Conservation (phyloP, 2,797 vertebrate species). For the Chloroceryle amazona region DNA sequence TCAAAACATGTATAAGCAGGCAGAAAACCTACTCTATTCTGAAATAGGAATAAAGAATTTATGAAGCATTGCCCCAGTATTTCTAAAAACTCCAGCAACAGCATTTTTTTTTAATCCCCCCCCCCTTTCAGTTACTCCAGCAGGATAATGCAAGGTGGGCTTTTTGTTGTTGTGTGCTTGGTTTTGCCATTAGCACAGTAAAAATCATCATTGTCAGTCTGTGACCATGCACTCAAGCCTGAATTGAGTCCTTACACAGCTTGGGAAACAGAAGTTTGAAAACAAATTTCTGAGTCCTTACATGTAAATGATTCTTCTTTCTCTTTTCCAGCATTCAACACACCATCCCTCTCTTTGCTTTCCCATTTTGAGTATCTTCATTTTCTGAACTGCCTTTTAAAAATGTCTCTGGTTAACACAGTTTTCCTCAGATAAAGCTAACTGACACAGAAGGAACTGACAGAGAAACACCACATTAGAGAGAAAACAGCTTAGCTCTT, state of each 20-base stretch:
- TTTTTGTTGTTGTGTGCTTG: not conserved
- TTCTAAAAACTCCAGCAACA: not conserved
- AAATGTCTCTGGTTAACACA: not conserved
- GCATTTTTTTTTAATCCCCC: not conserved
- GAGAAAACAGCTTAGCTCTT: not conserved
- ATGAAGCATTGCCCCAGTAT: not conserved
- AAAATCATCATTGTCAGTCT: not conserved
- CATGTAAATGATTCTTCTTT: not conserved
- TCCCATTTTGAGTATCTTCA: not conserved
- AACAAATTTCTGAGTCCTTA: not conserved
- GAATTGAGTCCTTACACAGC: not conserved
- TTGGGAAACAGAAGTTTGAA: not conserved
- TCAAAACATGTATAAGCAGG: not conserved
- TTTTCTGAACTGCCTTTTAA: not conserved
- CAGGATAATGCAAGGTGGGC: not conserved
- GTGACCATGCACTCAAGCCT: not conserved
- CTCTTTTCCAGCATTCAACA: not conserved
- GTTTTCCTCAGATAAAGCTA: constrained; percentile 15
- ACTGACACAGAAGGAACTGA: not conserved
- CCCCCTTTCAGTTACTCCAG: not conserved
- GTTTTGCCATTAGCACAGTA: not conserved
- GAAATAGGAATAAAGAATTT: not conserved
- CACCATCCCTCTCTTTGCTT: not conserved
- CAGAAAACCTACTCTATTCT: not conserved
- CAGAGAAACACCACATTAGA: not conserved